Percentiles rank a stretch among this genome's conserved stretches.
These are phyloP conservation scores for Thymelicus sylvestris DNA, from an alignment of 2,888 invertebrate species.

Conservation along the genomic window DNA sequence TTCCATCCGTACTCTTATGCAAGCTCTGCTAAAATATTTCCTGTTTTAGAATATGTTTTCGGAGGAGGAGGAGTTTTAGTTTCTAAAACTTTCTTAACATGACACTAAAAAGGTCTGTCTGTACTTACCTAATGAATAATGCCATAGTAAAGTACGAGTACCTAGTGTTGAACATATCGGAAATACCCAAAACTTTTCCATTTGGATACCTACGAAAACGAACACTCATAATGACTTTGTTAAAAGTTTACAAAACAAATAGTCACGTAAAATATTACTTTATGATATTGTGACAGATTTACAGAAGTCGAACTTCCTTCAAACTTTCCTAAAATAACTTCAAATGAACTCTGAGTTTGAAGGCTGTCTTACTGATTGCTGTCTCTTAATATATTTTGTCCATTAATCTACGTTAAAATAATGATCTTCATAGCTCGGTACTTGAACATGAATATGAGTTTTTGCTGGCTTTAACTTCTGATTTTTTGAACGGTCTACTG, in stretches of 20 bases:
- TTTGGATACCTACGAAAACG: constrained; percentile 7
- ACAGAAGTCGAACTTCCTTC: constrained; percentile 19
- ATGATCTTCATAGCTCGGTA: constrained; percentile 11
- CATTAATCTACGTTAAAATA: constrained; percentile 7
- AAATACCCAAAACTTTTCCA: constrained; percentile 1
- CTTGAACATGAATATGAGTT: too few relatives aligned
- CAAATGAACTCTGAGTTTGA: constrained; percentile 15
- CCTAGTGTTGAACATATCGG: too few relatives aligned
- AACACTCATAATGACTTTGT: constrained; percentile 16
- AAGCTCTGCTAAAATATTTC: not conserved
- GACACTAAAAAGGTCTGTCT: too few relatives aligned
- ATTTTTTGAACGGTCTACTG: too few relatives aligned
- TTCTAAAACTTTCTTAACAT: too few relatives aligned
- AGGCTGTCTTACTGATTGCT: constrained; percentile 5
- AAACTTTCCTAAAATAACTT: constrained; percentile 15
- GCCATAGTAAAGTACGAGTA: too few relatives aligned
- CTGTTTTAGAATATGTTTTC: not conserved
- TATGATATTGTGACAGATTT: constrained; percentile 7
- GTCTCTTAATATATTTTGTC: constrained; percentile 14
- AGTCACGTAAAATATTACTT: constrained; percentile 31
- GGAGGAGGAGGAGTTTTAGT: too few relatives aligned
- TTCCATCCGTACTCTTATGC: not conserved
- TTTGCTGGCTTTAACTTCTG: too few relatives aligned
- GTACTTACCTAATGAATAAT: too few relatives aligned
- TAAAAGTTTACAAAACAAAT: constrained; percentile 3